These are phyloP conservation scores for Phasia obesa DNA, from an alignment of 2,888 invertebrate species.

Conservation along the genomic window DNA sequence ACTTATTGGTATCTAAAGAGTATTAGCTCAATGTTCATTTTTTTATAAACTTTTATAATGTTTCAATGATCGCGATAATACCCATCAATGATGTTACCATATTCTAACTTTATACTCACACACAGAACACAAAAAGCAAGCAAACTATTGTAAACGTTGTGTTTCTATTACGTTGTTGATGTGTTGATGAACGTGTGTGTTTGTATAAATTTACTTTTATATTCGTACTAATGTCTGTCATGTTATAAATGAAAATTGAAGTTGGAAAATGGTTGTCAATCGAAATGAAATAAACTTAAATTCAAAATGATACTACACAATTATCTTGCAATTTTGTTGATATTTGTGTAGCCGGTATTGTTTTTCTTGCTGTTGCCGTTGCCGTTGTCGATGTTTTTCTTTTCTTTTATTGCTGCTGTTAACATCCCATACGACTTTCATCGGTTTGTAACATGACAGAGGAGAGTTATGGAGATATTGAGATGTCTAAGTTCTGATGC, in stretches of 20 bases:
- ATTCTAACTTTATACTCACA: slow-evolving; percentile 30
- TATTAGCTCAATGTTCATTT: slow-evolving; percentile 54
- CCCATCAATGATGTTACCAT: slow-evolving; percentile 63
- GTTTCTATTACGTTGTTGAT: not conserved
- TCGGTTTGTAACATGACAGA: slow-evolving; percentile 50
- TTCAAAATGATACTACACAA: slow-evolving; percentile 67
- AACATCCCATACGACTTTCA: slow-evolving; percentile 60
- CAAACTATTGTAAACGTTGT: slow-evolving; percentile 18
- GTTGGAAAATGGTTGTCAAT: slow-evolving; percentile 69
- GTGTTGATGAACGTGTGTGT: not conserved
- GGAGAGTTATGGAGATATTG: slow-evolving; percentile 68
- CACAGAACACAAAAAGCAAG: slow-evolving; percentile 12
- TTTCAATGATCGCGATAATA: slow-evolving; percentile 55
- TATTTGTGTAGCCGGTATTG: slow-evolving; percentile 42
- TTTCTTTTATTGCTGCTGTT: slow-evolving; percentile 42
- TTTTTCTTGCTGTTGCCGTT: not conserved
- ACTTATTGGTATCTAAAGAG: slow-evolving; percentile 34
- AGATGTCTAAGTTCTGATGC: slow-evolving; percentile 71
- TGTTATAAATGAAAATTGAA: slow-evolving; percentile 67
- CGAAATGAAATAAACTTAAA: slow-evolving; percentile 68
- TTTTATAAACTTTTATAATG: slow-evolving; percentile 36
- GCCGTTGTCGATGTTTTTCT: not conserved
- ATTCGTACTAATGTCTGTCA: slow-evolving; percentile 57
- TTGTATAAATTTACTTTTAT: slow-evolving; percentile 19
- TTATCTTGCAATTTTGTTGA: slow-evolving; percentile 65